Conservation (phyloP, 2,113 vertebrate species). For the Irena cyanogastra region DNA sequence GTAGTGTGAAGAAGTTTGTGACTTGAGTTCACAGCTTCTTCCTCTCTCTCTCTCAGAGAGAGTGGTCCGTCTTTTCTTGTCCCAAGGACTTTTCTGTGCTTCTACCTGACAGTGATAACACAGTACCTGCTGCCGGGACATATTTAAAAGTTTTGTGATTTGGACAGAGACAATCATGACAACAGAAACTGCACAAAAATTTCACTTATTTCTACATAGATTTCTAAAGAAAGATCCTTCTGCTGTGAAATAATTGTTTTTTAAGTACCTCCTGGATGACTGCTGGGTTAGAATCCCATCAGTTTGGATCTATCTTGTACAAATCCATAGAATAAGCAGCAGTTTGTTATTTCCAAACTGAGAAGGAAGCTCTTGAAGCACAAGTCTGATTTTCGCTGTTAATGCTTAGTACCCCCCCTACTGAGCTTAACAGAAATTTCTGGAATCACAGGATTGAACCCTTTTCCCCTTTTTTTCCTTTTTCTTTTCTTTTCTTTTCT, state of each 20-base stretch:
- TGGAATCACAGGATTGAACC: background rate
- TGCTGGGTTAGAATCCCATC: background rate
- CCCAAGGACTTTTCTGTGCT: background rate
- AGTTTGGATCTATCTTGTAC: background rate
- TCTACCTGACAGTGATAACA: background rate
- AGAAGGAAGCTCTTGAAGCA: background rate
- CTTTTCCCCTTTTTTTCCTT: accelerated
- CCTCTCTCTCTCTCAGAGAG: background rate
- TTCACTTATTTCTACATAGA: background rate
- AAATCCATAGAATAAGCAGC: background rate
- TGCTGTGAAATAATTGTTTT: background rate
- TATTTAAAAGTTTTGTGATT: background rate
- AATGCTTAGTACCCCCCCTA: background rate
- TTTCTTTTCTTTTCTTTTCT: no score
- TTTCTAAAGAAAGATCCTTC: background rate
- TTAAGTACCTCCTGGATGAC: background rate
- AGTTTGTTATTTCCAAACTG: background rate
- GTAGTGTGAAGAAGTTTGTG: background rate
- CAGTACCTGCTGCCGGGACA: background rate
- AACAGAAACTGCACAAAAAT: background rate
- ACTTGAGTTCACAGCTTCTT: background rate
- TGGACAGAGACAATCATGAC: background rate
- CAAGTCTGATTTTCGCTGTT: background rate
- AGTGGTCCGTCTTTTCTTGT: background rate
- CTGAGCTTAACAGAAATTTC: background rate